Evolutionary conservation across 2,888 invertebrate genomes (phyloP), one percentile per base, ranked within the genome.

Genomic region (Theretra japonica): DNA sequence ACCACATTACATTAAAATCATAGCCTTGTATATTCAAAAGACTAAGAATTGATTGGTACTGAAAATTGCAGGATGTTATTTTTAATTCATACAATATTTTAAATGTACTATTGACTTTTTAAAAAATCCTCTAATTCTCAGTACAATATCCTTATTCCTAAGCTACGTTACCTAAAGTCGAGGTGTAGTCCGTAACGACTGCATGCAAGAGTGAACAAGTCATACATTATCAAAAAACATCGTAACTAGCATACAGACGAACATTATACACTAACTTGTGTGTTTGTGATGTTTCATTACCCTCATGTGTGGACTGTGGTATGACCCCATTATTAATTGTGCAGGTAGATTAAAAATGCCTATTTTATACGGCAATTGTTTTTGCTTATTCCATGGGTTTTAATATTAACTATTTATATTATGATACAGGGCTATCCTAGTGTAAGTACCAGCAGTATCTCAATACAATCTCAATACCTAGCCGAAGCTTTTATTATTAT

Each of bases 111-210:
- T 41, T 1, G 3, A 41, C 1, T 41, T 33, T 33, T 41, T 11
- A 11, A 41, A 41, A 3, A 41, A 23, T 23, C 41, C 23, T 17
- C 48, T 33, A 65, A 48, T 65, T 23, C 23, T 41, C 23, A 6
- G 15, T 48, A 17, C 3, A 41, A 48, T 19, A 23, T 65, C 17
- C 3, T 48, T 48, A 65, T 33, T 33, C 17, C 65, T 65, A 65
- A 23, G 41, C 65, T 48, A 65, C 11, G 2, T 84, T 84, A 84
- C 84, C 82, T 79, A 80, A 78, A 76, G 48, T 65, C 65, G 65
- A 65, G 65, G 74, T 78, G 79, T 72, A 79, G 82, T 83, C 85
- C 85, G 74, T 79, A 86, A 56, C 79, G 83, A 78, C 82, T 85
- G 84, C 80, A 78, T 78, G 79, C 78, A 73, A 73, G 73, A 74